These are phyloP conservation scores for Muricea muricata DNA, from an alignment of 92 coral and sea anemone genomes.

Conservation along the genomic window DNA sequence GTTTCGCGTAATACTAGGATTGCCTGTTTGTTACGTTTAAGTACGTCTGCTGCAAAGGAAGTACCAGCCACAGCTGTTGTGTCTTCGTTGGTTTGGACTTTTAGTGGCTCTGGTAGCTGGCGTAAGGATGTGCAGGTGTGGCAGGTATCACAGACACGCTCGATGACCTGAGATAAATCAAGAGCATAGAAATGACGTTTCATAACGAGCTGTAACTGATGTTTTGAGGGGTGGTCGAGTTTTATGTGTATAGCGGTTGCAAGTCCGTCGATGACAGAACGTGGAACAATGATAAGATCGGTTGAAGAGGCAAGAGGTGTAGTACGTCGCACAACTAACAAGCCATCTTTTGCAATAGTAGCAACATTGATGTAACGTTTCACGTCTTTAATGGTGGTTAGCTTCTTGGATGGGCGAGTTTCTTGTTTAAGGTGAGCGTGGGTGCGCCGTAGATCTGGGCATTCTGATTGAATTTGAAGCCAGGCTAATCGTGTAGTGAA, in stretches of 20 bases:
- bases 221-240: conserved; percentile 42
- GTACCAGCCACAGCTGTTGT: conserved; percentile 46
- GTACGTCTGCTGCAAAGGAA: conserved; percentile 1
- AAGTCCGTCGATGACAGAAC: conserved; percentile 26
- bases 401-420: conserved; percentile 11
- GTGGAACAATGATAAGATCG: background rate
- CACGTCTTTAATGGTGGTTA: conserved; percentile 8
- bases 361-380: background rate
- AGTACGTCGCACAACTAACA: conserved; percentile 14
- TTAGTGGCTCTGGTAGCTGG: background rate
- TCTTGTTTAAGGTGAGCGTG: background rate
- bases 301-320: background rate
- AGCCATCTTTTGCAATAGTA: background rate
- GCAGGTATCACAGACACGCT: conserved; percentile 28
- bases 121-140: conserved; percentile 39
- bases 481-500: conserved; percentile 9
- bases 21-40: background rate
- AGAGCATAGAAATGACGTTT: conserved; percentile 55
- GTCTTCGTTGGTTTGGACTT: background rate
- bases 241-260: conserved; percentile 35
- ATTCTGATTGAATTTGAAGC: background rate
- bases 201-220: conserved; percentile 45
- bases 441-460: background rate
- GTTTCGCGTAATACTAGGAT: conserved; percentile 45
- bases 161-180: conserved; percentile 37